phyloP scores from a whole-genome alignment of 1,140 invertebrate species.

The Drosophila willistoni region DNA sequence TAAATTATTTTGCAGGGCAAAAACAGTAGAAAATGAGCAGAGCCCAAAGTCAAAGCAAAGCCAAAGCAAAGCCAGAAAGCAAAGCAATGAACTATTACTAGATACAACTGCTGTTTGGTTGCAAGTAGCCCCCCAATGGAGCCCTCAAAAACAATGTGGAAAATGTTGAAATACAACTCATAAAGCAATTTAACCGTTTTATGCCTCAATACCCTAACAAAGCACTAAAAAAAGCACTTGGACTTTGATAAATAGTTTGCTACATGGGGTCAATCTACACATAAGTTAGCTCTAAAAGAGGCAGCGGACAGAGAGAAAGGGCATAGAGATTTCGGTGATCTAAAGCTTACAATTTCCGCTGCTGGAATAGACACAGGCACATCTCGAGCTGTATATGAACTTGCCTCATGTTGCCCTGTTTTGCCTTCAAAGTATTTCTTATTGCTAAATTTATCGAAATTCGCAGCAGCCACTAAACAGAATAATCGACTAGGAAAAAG shows the following conservation, averaged over 20 bases:
- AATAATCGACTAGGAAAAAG: background rate
- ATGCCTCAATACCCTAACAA: slow-evolving; percentile 31
- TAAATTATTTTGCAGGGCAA: slow-evolving; percentile 72
- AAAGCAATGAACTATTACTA: slow-evolving; percentile 13
- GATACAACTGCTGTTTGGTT: background rate
- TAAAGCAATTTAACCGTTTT: slow-evolving; percentile 81
- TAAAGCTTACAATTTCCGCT: background rate
- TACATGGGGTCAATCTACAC: too few species aligned
- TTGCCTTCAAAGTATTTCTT: slow-evolving; percentile 38
- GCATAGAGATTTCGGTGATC: background rate
- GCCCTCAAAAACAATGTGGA: slow-evolving; percentile 31
- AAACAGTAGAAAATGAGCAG: slow-evolving; percentile 24
- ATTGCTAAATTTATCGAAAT: slow-evolving; percentile 71
- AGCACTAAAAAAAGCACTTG: background rate
- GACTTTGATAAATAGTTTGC: background rate
- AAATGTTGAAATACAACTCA: slow-evolving; percentile 69
- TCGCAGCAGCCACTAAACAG: slow-evolving; percentile 19
- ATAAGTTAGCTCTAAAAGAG: too few species aligned
- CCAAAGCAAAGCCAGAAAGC: slow-evolving; percentile 10
- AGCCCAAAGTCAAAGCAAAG: slow-evolving; percentile 20
- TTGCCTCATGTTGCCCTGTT: slow-evolving; percentile 70
- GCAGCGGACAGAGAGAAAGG: background rate
- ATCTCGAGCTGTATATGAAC: slow-evolving; percentile 59
- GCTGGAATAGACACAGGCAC: slow-evolving; percentile 23
- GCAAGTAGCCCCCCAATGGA: slow-evolving; percentile 67